phyloP scores from a whole-genome alignment of 2,888 invertebrate genomes.

The Megastigmus dorsalis region DNA sequence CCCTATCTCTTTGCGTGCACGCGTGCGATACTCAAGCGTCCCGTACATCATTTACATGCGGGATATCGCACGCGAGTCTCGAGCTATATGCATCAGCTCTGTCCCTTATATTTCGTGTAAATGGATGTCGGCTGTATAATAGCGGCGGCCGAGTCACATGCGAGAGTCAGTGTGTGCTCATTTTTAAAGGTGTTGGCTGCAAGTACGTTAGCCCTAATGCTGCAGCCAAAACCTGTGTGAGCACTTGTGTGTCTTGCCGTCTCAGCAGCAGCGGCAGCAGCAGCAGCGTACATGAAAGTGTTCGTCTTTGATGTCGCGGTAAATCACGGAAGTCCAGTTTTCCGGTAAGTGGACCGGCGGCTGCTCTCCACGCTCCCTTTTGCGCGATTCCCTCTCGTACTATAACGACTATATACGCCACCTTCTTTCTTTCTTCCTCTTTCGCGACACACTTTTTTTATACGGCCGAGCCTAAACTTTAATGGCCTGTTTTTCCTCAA shows the following conservation, averaged over 20 bases:
- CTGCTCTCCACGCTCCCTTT: too few relatives aligned
- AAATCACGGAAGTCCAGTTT: constrained; percentile 11
- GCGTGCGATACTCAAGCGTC: not conserved
- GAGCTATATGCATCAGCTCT: too few relatives aligned
- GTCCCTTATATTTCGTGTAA: not conserved
- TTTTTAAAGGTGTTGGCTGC: not conserved
- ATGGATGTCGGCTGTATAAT: not conserved
- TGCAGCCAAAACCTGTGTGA: not conserved
- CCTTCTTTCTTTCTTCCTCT: too few relatives aligned
- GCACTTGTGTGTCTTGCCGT: not conserved
- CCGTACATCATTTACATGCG: too few relatives aligned
- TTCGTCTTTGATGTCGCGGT: not conserved
- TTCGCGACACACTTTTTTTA: too few relatives aligned
- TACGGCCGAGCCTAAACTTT: too few relatives aligned
- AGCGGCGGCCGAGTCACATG: not conserved
- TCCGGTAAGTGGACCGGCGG: too few relatives aligned
- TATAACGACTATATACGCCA: too few relatives aligned
- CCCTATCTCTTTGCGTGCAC: not conserved
- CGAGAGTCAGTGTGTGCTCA: not conserved
- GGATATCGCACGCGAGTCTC: too few relatives aligned
- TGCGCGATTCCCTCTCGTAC: too few relatives aligned
- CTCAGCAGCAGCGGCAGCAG: not conserved
- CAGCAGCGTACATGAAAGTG: not conserved
- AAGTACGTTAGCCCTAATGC: too few relatives aligned
- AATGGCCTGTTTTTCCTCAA: too few relatives aligned